Percentiles rank a stretch among this genome's conserved stretches.
Evolutionary conservation across 2,888 invertebrate species (phyloP).

Genomic region (Leptopilina drosophilae): DNA sequence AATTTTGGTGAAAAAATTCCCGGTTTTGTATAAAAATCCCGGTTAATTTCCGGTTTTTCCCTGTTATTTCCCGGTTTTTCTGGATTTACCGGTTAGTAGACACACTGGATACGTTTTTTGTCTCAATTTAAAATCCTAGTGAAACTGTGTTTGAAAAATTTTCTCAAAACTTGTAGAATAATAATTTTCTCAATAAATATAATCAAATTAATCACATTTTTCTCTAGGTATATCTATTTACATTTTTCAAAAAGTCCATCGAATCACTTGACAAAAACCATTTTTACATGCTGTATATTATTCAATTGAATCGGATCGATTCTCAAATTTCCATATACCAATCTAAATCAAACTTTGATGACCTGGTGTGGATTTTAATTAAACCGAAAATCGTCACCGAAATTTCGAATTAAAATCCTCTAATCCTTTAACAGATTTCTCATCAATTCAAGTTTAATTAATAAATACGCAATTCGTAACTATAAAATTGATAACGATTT

Average conservation of each 20-base stretch:
- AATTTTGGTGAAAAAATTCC: too few relatives aligned
- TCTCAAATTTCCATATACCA: constrained; percentile 12
- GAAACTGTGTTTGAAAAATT: too few relatives aligned
- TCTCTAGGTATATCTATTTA: too few relatives aligned
- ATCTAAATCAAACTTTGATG: constrained; percentile 14
- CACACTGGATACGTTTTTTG: too few relatives aligned
- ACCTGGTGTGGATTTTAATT: constrained; percentile 29
- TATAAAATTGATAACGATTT: not conserved
- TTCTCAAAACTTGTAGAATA: too few relatives aligned
- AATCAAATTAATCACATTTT: too few relatives aligned
- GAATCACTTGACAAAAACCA: not conserved
- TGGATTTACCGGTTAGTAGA: too few relatives aligned
- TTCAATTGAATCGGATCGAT: constrained; percentile 2
- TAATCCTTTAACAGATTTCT: not conserved
- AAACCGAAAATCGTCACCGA: constrained; percentile 17
- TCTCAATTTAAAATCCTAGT: too few relatives aligned
- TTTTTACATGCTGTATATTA: not conserved
- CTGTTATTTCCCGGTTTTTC: too few relatives aligned
- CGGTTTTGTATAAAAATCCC: too few relatives aligned
- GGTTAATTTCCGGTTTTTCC: too few relatives aligned
- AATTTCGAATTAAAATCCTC: constrained; percentile 3
- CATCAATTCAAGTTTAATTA: constrained; percentile 11
- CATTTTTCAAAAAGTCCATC: not conserved
- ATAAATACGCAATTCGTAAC: not conserved
- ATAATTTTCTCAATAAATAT: too few relatives aligned